These are phyloP conservation scores for Philopedon plagiatum DNA, from an alignment of 2,888 invertebrate species.

Conservation along the genomic window DNA sequence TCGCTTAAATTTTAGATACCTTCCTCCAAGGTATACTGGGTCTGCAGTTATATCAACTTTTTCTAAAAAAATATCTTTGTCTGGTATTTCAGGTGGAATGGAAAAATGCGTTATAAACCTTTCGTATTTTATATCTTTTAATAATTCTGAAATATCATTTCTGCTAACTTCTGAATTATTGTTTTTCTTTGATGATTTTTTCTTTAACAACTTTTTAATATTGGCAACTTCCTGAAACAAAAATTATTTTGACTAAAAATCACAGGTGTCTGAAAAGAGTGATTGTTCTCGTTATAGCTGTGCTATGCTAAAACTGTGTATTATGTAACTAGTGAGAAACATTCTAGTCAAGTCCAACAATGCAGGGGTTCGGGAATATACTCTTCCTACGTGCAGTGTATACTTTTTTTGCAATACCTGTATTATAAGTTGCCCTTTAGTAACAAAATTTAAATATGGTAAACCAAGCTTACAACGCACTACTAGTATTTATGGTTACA, in stretches of 20 bases:
- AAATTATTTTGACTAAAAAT: not conserved
- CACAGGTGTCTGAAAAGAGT: not conserved
- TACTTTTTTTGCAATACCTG: too few species aligned
- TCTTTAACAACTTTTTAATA: slow-evolving; percentile 51
- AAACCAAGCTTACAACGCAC: too few species aligned
- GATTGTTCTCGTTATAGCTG: too few species aligned
- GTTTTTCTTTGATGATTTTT: slow-evolving; percentile 66
- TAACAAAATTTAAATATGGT: too few species aligned
- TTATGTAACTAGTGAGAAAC: too few species aligned
- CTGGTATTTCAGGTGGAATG: slow-evolving; percentile 72
- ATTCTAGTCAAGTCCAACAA: too few species aligned
- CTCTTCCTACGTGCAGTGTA: too few species aligned
- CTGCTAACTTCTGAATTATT: slow-evolving; percentile 74
- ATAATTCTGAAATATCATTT: slow-evolving; percentile 74
- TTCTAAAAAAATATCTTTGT: slow-evolving; percentile 67
- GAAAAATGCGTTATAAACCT: slow-evolving; percentile 70
- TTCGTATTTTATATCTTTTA: slow-evolving; percentile 69
- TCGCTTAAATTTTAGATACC: slow-evolving; percentile 90
- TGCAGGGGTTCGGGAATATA: too few species aligned
- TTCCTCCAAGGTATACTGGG: slow-evolving; percentile 77
- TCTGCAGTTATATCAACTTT: slow-evolving; percentile 73
- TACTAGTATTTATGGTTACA: too few species aligned
- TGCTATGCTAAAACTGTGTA: too few species aligned
- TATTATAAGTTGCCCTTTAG: too few species aligned
- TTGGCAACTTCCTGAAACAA: slow-evolving; percentile 53